These are phyloP conservation scores for Halcyon senegalensis DNA, from an alignment of 2,113 vertebrate species.

Conservation along the genomic window DNA sequence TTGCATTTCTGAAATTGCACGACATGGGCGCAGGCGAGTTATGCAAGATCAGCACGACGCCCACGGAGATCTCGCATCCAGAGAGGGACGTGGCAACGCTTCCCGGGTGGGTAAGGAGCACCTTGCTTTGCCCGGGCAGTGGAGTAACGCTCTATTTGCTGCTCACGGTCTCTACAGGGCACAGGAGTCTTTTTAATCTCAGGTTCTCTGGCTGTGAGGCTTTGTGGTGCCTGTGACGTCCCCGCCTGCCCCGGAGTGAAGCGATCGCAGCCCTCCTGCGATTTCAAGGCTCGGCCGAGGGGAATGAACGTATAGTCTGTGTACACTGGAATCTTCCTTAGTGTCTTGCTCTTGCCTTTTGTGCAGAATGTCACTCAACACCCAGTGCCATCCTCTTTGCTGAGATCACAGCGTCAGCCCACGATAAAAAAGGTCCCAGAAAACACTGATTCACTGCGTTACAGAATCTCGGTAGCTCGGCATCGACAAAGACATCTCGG, in stretches of 20 bases:
- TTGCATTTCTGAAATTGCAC: not conserved
- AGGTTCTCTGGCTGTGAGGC: not conserved
- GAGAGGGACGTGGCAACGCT: not conserved
- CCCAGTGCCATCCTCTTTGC: slow-evolving; percentile 2
- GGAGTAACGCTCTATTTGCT: not conserved
- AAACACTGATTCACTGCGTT: not conserved
- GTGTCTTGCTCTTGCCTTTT: not conserved
- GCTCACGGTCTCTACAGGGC: not conserved
- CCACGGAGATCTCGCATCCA: not conserved
- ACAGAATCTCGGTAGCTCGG: not conserved
- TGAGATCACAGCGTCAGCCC: slow-evolving; percentile 4
- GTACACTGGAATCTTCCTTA: not conserved
- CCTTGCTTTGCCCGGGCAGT: not conserved
- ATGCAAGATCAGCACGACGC: not conserved
- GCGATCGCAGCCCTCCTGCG: not conserved
- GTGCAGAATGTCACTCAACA: not conserved
- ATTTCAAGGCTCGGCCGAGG: not conserved
- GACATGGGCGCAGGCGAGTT: not conserved
- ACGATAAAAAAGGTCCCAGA: not conserved
- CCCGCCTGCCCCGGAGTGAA: not conserved
- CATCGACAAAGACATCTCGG: not conserved
- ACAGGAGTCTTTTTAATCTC: not conserved
- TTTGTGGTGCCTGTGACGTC: not conserved
- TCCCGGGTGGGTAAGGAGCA: not conserved
- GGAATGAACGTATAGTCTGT: not conserved